phyloP scores from a whole-genome alignment of 2,888 invertebrate species.

The Patella ulyssiponensis region DNA sequence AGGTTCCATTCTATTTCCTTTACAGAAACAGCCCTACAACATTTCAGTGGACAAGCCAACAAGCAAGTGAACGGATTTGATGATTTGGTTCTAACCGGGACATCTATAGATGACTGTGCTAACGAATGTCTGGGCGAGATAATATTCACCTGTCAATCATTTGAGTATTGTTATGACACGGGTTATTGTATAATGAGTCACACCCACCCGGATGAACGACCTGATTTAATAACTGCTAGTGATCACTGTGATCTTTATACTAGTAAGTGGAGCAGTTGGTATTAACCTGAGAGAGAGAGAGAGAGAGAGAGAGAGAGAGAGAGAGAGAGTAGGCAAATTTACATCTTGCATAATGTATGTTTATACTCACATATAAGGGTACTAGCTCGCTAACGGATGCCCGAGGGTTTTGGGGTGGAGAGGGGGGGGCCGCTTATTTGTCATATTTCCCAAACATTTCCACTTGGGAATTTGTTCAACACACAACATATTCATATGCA shows the following conservation, averaged over 20 bases:
- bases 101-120: slow-evolving; percentile 60
- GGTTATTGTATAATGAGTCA: slow-evolving; percentile 52
- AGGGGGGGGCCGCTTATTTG: no score
- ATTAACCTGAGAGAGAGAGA: no score
- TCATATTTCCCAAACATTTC: no score
- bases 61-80: slow-evolving; percentile 48
- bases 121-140: slow-evolving; percentile 44
- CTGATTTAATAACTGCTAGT: slow-evolving; percentile 37
- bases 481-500: no score
- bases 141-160: slow-evolving; percentile 53
- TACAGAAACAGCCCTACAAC: slow-evolving; percentile 33
- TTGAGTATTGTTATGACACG: slow-evolving; percentile 52
- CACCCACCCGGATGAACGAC: slow-evolving; percentile 51
- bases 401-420: no score
- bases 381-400: no score
- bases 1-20: background rate
- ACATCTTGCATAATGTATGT: no score
- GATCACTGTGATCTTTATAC: slow-evolving; percentile 49
- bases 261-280: slow-evolving; percentile 39
- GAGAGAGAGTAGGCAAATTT: no score
- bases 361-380: no score
- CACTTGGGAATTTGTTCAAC: no score
- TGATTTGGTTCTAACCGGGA: slow-evolving; percentile 43
- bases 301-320: no score
- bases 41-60: slow-evolving; percentile 45